Evolutionary conservation across 2,888 invertebrate species (phyloP).

Genomic region (Aspidiotus rigidus): DNA sequence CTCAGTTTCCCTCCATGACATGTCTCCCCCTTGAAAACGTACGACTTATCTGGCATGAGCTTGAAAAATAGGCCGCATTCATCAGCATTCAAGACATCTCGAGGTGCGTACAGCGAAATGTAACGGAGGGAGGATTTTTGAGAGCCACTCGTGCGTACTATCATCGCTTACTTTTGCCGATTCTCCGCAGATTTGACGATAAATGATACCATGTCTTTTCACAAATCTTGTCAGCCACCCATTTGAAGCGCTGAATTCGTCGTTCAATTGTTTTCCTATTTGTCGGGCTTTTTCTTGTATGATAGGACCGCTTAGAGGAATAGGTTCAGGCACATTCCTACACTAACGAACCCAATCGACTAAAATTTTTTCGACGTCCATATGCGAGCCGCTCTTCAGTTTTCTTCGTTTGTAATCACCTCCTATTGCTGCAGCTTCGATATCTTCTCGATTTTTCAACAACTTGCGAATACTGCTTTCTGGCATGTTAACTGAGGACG

Average conservation of each 20-base stretch:
- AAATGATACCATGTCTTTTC: conserved; percentile 11
- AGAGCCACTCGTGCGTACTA: background rate
- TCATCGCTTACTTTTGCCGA: no score
- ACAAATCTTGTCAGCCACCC: conserved; percentile 11
- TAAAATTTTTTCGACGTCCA: background rate
- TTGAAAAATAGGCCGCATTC: conserved; percentile 40
- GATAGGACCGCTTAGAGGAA: conserved; percentile 4
- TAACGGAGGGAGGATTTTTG: no score
- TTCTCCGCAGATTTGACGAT: no score
- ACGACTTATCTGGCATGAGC: conserved; percentile 39
- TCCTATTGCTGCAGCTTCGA: background rate
- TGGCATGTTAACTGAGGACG: background rate
- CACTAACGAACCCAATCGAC: background rate
- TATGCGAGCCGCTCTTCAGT: background rate
- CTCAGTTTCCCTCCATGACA: conserved; percentile 42
- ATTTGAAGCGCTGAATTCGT: conserved; percentile 8
- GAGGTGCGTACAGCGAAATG: conserved; percentile 38
- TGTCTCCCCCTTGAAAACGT: conserved; percentile 39
- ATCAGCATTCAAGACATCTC: conserved; percentile 40
- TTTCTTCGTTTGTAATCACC: background rate
- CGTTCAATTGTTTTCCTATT: conserved; percentile 3
- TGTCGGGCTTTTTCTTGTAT: conserved; percentile 15
- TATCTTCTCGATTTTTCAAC: background rate
- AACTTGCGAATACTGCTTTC: background rate
- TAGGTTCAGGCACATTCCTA: background rate